Evolutionary conservation across 2,797 vertebrate genomes (phyloP), one percentile per base, ranked within the genome.

Genomic region (Megalops cyprinoides): DNA sequence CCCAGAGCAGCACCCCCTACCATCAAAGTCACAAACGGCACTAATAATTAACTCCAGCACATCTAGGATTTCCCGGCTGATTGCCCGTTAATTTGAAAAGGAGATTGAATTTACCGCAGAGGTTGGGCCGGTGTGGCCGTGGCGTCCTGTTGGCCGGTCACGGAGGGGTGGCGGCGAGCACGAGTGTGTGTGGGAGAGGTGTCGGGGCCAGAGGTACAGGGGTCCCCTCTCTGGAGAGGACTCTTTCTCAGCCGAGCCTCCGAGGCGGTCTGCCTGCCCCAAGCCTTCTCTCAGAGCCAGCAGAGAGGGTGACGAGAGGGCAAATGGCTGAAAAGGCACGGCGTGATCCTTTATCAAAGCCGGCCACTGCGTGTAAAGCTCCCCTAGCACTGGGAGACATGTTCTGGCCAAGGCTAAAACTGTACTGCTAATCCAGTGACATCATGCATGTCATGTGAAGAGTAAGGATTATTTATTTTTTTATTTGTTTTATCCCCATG

Each of bases 241-340:
- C 60, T 75, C 79, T 74, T 84, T 76, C 81, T 83, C 75, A 67
- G 58, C 82, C 69, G 44, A 20, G 37, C 78, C 48, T 56, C 49
- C 69, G 55, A 74, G 51, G 51, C 49, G 37, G 53, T 23, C 28
- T 37, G 23, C 69, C 46, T 74, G 39, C 18, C 80, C 80, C 34
- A 58, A 23, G 86, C 89, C 86, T 88, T 83, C 87, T 89, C 89
- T 44, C 81, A 49, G 79, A 77, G 83, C 82, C 82, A 80, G 81
- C 84, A 65, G 85, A 80, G 85, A 77, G 67, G 87, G 88, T 89
- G 90, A 91, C 88, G 67, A 85, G 85, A 85, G 85, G 78, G 84
- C 84, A 76, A 85, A 79, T 60, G 48, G 74, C 53, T 82, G 77
- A 81, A 83, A 79, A 82, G 42, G 71, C 75, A 42, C 62, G 76